Percentiles rank a stretch among this genome's conserved stretches.
Evolutionary conservation across 1,140 invertebrate species (phyloP).

Genomic region (Aphis gossypii): DNA sequence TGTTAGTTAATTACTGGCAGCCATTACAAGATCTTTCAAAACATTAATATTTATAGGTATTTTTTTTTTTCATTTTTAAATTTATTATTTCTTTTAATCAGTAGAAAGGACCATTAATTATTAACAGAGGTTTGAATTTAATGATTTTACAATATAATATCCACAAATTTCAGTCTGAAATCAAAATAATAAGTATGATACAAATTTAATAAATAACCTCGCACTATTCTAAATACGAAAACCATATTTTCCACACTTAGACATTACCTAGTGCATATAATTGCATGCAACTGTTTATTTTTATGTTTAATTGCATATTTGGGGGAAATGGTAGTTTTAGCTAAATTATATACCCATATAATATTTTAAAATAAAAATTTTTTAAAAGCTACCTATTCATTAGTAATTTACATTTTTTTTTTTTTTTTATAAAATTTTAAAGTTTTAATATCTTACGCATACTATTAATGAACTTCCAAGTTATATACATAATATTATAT

Average conservation of each 20-base stretch:
- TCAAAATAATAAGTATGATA: neutral
- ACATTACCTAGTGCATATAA: neutral
- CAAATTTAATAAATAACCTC: neutral
- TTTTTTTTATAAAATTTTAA: neutral
- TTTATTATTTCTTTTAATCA: neutral
- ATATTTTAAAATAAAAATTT: neutral
- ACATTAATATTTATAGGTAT: neutral
- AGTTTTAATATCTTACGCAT: too few relatives aligned
- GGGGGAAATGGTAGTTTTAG: too few relatives aligned
- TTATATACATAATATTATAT: neutral
- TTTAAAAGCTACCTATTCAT: neutral
- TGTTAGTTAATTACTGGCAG: neutral
- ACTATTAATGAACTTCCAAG: neutral
- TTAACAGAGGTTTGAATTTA: neutral
- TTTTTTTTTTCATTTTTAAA: neutral
- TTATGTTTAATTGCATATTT: neutral
- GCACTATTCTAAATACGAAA: neutral
- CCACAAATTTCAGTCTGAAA: neutral
- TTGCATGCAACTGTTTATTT: neutral
- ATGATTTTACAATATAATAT: neutral
- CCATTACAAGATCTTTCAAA: neutral
- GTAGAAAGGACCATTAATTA: neutral
- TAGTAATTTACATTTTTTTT: neutral
- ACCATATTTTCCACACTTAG: neutral
- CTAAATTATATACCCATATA: too few relatives aligned